Base-by-base conservation (phyloP, 2,888 invertebrate species). In the Macrophya alboannulata region DNA sequence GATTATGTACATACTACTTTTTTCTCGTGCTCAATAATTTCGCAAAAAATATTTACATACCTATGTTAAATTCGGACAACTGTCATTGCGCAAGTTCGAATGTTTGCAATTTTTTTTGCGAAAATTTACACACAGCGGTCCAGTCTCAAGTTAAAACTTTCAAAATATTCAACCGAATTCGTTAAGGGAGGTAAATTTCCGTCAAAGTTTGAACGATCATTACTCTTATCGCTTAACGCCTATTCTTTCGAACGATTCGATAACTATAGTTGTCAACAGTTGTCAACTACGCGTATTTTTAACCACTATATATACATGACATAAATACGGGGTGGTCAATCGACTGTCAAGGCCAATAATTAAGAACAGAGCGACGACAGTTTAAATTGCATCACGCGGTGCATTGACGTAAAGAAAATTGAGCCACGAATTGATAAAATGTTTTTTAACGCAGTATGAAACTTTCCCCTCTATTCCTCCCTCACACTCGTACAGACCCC, bases 251-350 rank as follows among this genome's bases (percentile, higher is more conserved):
- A 25, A 62, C 21, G 40, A 10, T 59, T 0, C 43, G 21, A 81
- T 31, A 43, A 43, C 4, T 21, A 62, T 21, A 62, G 40, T 43
- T 77, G 62, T 81, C 81, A 81, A 81, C 59, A 81, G 40, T 62
- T 81, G 81, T 77, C 77, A 77, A 77, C 15, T 15, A 55, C 51
- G 77, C 25, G 37, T 77, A 77, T 77, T 77, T 77, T 77, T 77
- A 77, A 31, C 77, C 37, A n/a, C 37, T 12, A 37, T 77, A 68
- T 1, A 68, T 37, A 68, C 25, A 55, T 12, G 51, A 10, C 51
- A 17, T 62, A 25, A 4, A 10, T 21, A 43, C 62, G 15, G 43
- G 51, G 62, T 81, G 62, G 62, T 62, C 81, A 81, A 62, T 37
- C 40, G 81, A 62, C 43, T 62, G 62, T 81, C 81, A 81, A 40